Evolutionary conservation across 2,888 invertebrate genomes (phyloP), one percentile per base, ranked within the genome.

Genomic region (Pediacus dermestoides): DNA sequence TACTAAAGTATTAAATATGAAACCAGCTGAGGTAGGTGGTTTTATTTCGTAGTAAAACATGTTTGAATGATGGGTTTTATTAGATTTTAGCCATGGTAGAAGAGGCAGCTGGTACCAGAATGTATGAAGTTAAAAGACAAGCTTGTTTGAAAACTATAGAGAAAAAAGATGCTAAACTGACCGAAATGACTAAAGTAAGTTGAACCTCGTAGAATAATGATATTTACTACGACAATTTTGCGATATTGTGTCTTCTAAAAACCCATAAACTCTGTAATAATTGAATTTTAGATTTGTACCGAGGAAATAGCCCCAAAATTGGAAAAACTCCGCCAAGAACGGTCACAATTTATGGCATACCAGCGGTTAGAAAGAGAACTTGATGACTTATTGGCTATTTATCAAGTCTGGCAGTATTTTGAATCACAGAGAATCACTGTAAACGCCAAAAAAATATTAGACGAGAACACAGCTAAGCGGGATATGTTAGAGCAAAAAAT

Each of bases 1-100:
- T 52, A 97, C 97, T 1, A 97, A 99, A 74, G 97, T 99, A 2
- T 74, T 99, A 14, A 97, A 94, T 67, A 99, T 99, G 97, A 99
- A 96, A 64, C 95, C 99, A 0, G 80, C 82, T 27, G 97, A 99
- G 78, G 91, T 91, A 68, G 63, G 61, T 48, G 33, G 16, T 33
- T n/a, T n/a, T n/a, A n/a, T n/a, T n/a, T n/a, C n/a, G n/a, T n/a
- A 26, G n/a, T 6, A 11, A 4, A 9, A 11, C n/a, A 4, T 9
- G 26, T 26, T 4, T 16, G 11, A 28, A 3, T 23, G n/a, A 11
- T 7, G 10, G 16, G 25, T 7, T 25, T 11, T 8, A 4, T 8
- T 56, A 88, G 85, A 89, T 95, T 58, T 73, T 95, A 35, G 87
- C 90, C 0, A 95, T 99, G 95, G 85, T 99, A 37, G 99, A 99